These are phyloP conservation scores for Enteromius fasciolatus DNA, from an alignment of 2,797 vertebrate species.

Conservation along the genomic window DNA sequence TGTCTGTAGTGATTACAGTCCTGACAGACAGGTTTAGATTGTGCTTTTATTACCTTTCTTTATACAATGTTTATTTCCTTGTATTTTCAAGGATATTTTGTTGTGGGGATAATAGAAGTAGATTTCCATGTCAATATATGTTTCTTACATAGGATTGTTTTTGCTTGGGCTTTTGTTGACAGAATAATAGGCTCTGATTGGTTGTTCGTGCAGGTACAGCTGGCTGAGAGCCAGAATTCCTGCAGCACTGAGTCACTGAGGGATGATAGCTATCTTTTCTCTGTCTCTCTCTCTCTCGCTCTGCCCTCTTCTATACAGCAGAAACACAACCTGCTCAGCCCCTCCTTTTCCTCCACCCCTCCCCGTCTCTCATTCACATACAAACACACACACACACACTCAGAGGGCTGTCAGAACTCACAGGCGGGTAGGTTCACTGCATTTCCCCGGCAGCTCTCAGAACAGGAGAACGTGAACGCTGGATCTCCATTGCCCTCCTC, in stretches of 20 bases:
- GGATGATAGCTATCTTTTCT: conserved; percentile 33
- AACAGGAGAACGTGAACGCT: conserved; percentile 5
- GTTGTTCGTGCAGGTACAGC: conserved; percentile 53
- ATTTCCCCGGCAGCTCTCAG: conserved; percentile 23
- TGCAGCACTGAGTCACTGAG: conserved; percentile 69
- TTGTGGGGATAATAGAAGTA: background rate
- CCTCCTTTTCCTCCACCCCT: conserved; percentile 17
- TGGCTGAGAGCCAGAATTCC: conserved; percentile 71
- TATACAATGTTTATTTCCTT: background rate
- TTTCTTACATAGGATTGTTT: conserved; percentile 7
- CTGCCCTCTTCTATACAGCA: conserved; percentile 19
- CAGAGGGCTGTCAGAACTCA: conserved; percentile 32
- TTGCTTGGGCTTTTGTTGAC: conserved; percentile 43
- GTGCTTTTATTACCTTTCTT: background rate
- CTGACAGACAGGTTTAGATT: background rate
- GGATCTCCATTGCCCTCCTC: conserved; percentile 17
- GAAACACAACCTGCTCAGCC: conserved; percentile 38
- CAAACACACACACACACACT: background rate
- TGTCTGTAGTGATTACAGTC: background rate
- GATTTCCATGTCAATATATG: background rate
- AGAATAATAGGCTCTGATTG: conserved; percentile 8
- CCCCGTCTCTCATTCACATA: conserved; percentile 19
- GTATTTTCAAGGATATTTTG: background rate
- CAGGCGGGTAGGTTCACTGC: conserved; percentile 21
- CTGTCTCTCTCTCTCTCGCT: background rate